phyloP scores from a whole-genome alignment of 2,888 invertebrate genomes.

The Caenorhabditis sp. region DNA sequence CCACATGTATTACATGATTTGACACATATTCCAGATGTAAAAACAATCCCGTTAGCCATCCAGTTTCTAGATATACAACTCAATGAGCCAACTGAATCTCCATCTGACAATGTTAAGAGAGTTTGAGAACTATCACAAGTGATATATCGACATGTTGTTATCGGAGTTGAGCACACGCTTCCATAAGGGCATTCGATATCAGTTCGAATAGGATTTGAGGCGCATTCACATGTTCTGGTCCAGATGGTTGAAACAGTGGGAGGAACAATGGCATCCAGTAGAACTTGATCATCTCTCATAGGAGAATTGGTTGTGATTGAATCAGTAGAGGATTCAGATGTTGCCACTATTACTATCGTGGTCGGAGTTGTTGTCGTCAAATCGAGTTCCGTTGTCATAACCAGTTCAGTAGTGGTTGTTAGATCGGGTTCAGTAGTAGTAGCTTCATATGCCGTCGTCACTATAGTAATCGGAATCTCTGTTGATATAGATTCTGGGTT shows the following conservation, averaged over 20 bases:
- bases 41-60: background rate
- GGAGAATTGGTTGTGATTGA: no score
- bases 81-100: background rate
- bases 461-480: no score
- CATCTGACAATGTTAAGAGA: background rate
- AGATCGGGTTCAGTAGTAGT: no score
- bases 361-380: no score
- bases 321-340: no score
- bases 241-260: background rate
- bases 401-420: background rate
- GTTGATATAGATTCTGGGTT: no score
- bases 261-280: no score
- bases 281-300: no score
- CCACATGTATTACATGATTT: constrained; percentile 5
- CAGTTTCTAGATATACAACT: background rate
- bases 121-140: background rate
- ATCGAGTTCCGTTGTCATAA: background rate
- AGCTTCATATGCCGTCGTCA: background rate
- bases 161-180: background rate
- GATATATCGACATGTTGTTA: background rate
- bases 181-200: constrained; percentile 4
- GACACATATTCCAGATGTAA: background rate
- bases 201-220: background rate
- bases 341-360: no score
- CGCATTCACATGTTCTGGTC: background rate